These are phyloP conservation scores for Natator depressus DNA, from an alignment of 2,113 vertebrate genomes.

Conservation along the genomic window DNA sequence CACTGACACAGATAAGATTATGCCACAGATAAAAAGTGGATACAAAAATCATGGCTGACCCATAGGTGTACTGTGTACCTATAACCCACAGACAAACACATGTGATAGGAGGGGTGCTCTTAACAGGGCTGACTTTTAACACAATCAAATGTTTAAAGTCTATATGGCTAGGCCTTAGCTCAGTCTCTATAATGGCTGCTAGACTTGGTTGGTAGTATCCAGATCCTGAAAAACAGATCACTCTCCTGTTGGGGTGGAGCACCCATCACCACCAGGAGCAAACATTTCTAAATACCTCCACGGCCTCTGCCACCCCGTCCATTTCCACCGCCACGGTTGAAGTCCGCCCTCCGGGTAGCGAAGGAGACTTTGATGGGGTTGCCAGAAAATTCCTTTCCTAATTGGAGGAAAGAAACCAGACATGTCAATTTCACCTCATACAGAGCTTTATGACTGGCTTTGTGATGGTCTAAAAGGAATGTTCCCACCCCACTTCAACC, in stretches of 20 bases:
- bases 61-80: not conserved
- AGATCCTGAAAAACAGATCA: not conserved
- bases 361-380: constrained; percentile 92
- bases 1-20: not conserved
- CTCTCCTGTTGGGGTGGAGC: not conserved
- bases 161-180: not conserved
- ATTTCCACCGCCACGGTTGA: constrained; percentile 82
- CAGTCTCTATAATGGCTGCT: not conserved
- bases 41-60: not conserved
- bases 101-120: not conserved
- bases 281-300: constrained; percentile 75
- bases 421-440: not conserved
- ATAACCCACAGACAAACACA: not conserved
- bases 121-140: not conserved
- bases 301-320: constrained; percentile 85
- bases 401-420: not conserved
- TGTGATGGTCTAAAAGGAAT: too few species aligned
- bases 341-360: constrained; percentile 89
- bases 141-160: not conserved
- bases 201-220: not conserved
- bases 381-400: constrained; percentile 91
- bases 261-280: not conserved
- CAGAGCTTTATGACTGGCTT: not conserved
- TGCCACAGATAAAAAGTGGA: not conserved
- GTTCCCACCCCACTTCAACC: not conserved